These are phyloP conservation scores for Salmo trutta DNA, from an alignment of 2,797 vertebrate genomes.

Conservation along the genomic window DNA sequence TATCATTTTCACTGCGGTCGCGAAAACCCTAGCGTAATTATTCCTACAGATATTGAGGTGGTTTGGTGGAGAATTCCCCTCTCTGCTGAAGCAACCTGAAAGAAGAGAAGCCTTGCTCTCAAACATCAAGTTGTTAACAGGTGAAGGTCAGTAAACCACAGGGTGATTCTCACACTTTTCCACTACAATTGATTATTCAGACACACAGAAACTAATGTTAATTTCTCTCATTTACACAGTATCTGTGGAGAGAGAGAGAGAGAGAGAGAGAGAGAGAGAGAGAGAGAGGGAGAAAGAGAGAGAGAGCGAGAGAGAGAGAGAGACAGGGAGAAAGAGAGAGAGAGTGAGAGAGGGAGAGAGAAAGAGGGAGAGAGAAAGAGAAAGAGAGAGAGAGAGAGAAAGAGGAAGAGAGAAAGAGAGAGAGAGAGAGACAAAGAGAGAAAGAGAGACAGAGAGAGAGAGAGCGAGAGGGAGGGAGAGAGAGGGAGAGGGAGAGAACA, in stretches of 20 bases:
- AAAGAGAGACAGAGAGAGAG: not conserved
- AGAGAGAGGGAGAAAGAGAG: no score
- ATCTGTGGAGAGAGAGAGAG: not conserved
- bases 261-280: no score
- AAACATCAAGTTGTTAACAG: constrained; percentile 30
- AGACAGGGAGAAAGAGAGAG: not conserved
- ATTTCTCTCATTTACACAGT: not conserved
- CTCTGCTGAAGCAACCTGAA: constrained; percentile 36
- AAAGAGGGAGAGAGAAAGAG: not conserved
- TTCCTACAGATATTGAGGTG: constrained; percentile 71
- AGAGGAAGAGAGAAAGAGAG: no score
- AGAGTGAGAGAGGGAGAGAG: no score
- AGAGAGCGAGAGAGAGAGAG: no score
- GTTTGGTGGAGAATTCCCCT: constrained; percentile 63
- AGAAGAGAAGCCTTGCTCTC: constrained; percentile 40
- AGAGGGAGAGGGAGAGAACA: not conserved
- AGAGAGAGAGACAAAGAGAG: no score
- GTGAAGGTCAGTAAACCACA: constrained; percentile 40
- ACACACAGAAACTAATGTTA: no score
- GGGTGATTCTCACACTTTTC: constrained; percentile 12
- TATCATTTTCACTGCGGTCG: constrained; percentile 73
- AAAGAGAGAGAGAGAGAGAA: not conserved
- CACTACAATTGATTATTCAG: constrained; percentile 13
- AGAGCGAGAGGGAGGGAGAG: no score
- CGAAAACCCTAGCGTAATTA: constrained; percentile 65